Base-by-base conservation (phyloP, 2,797 vertebrate species). In the Euphonia xanthogaster region DNA sequence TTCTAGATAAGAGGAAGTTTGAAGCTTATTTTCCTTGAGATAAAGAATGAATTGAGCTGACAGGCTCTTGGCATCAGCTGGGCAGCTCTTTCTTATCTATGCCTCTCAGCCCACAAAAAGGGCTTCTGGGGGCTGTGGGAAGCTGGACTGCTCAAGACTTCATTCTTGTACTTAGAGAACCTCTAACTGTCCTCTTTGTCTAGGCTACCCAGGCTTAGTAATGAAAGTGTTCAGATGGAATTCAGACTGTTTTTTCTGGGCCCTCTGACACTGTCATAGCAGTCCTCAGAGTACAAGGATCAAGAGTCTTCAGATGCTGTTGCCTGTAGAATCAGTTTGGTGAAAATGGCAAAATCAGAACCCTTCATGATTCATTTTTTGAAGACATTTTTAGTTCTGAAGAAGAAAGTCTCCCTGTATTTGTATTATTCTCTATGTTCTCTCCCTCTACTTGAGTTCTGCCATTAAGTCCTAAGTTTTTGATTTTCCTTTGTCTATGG, bases 11-110 rank as follows among this genome's bases (percentile, higher is more conserved):
- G 72, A 50, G 55, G 11, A 86, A 77, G 72, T 42, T 86, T 88
- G 81, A 92, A 91, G 68, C 39, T 86, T 96, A 74, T 93, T 95
- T 96, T 94, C 31, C 58, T 90, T 83, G 57, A 88, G 95, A 83
- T 94, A 95, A 91, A 90, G 94, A 80, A 54, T 39, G 23, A 80
- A 48, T 68, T 86, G 85, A 28, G n/a, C 65, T 94, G 90, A 88
- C 50, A 86, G 78, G 12, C 65, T 90, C 42, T 86, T 7, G 3
- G 53, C 82, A 65, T 80, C 35, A 61, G 14, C 42, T 61, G 68
- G 16, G 21, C 1, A 0, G 1, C 58, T 96, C 81, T 79, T 85
- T 65, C 18, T 93, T 95, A 72, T 93, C 89, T 88, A 4, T 83
- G n/a, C 10, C 12, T 73, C 37, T 94, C 35, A 44, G 58, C 21